Evolutionary conservation across 2,888 invertebrate genomes (phyloP).

Genomic region (Junonia oenone): DNA sequence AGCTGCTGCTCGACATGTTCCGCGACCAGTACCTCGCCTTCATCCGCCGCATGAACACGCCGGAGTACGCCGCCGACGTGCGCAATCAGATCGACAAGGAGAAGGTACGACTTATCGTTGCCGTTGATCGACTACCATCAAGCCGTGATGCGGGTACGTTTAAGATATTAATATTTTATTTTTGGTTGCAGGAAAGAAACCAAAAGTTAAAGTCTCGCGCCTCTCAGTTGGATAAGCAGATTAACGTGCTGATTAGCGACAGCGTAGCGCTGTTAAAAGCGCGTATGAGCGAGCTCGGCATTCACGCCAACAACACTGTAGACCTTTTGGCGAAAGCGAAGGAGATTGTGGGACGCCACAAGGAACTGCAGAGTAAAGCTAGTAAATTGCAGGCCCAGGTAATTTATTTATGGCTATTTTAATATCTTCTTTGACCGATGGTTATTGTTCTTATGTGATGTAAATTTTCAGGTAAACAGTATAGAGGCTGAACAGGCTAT

Average conservation of each 20-base stretch:
- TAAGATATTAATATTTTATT: background rate
- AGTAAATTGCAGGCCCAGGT: slow-evolving; percentile 92
- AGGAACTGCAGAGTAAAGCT: slow-evolving; percentile 93
- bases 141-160: too few relatives aligned
- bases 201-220: slow-evolving; percentile 89
- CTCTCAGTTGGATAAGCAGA: slow-evolving; percentile 95
- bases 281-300: slow-evolving; percentile 94
- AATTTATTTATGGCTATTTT: slow-evolving; percentile 32
- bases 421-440: background rate
- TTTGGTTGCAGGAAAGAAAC: slow-evolving; percentile 83
- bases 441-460: slow-evolving; percentile 14
- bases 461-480: slow-evolving; percentile 70
- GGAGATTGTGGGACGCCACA: slow-evolving; percentile 95
- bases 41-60: slow-evolving; percentile 90
- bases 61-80: slow-evolving; percentile 85
- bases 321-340: slow-evolving; percentile 92
- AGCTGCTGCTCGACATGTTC: slow-evolving; percentile 91
- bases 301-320: slow-evolving; percentile 91
- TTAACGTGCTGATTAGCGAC: slow-evolving; percentile 93
- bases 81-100: slow-evolving; percentile 89
- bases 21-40: slow-evolving; percentile 91
- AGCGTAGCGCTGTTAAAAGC: slow-evolving; percentile 93
- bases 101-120: slow-evolving; percentile 67
- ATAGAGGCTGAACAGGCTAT: slow-evolving; percentile 88
- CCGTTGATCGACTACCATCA: too few relatives aligned